phyloP scores from a whole-genome alignment of 1,140 invertebrate genomes.

The Belonocnema kinseyi region DNA sequence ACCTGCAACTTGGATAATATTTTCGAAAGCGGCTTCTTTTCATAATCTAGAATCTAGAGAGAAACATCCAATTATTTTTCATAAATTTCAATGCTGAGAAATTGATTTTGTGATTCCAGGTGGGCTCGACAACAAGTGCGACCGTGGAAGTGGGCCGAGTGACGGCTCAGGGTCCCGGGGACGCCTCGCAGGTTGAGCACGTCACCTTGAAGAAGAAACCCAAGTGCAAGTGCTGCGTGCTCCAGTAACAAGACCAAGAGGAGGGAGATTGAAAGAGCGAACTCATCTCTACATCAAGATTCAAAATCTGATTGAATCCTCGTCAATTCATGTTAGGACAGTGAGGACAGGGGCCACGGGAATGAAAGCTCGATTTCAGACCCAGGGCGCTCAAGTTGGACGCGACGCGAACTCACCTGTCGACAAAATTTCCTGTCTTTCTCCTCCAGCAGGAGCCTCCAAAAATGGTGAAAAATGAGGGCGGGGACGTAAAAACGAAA shows the following conservation, averaged over 20 bases:
- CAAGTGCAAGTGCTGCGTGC: slow-evolving; percentile 92
- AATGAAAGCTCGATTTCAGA: too few relatives aligned
- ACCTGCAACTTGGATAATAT: not conserved
- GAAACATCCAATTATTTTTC: not conserved
- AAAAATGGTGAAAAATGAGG: not conserved
- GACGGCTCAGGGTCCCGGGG: slow-evolving; percentile 81
- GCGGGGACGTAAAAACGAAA: not conserved
- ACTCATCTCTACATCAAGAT: slow-evolving; percentile 33
- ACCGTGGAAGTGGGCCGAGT: slow-evolving; percentile 86
- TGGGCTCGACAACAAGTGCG: slow-evolving; percentile 65
- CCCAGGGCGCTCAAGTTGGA: too few relatives aligned
- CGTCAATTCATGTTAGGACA: not conserved
- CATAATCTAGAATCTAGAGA: not conserved
- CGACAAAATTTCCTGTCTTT: too few relatives aligned
- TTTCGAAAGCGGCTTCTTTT: not conserved
- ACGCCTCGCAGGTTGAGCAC: slow-evolving; percentile 88
- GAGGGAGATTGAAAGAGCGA: slow-evolving; percentile 37
- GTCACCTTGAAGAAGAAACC: slow-evolving; percentile 92
- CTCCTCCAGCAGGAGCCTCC: too few relatives aligned
- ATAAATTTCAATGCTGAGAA: slow-evolving; percentile 3
- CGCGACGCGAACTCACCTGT: too few relatives aligned
- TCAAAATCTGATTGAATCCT: slow-evolving; percentile 19
- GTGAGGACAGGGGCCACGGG: slow-evolving; percentile 1
- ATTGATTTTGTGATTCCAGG: slow-evolving; percentile 49
- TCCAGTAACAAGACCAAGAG: slow-evolving; percentile 82